Evolutionary conservation across 2,888 invertebrate genomes (phyloP), one percentile per base, ranked within the genome.

Genomic region (Parnassius glacialis): DNA sequence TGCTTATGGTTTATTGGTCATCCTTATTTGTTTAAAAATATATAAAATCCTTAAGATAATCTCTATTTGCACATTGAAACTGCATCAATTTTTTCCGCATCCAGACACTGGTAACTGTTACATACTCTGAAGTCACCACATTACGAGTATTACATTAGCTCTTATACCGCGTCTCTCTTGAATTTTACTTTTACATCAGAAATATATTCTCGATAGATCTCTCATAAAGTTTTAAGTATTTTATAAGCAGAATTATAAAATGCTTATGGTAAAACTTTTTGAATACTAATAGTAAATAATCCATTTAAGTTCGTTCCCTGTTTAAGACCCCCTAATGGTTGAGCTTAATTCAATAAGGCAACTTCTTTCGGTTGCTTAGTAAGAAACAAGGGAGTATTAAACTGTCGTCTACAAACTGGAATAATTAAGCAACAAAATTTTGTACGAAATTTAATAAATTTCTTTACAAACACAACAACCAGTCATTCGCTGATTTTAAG

Each of bases 231-330:
- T 58, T 51, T 56, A 56, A 52, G 56, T 41, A 59, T 59, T 55
- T 58, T 51, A 59, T 55, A 63, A 59, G 59, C 51, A 42, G 52
- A 52, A 51, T 58, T 51, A 55, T 55, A 63, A 59, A 59, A 45
- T 20, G 52, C 56, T 63, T 63, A 59, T 52, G 47, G 47, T 10
- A 13, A 47, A 63, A 63, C 52, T 63, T 63, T 59, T 56, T 56
- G 63, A 63, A 63, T 63, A 56, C 59, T 52, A 59, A 62, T 56
- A 63, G 55, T 59, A 56, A 47, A 52, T 63, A 63, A 63, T 63
- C 59, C 63, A 59, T 10, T 63, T 63, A 52, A 59, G 59, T 63
- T 59, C 48, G 51, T 56, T 47, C 43, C 20, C 55, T 47, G 45
- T 56, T 59, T 52, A 63, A 59, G 44, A 51, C 55, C 63, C 63